Evolutionary conservation across 1,140 invertebrate genomes (phyloP), one percentile per base, ranked within the genome.

Genomic region (Drosophila lowei): DNA sequence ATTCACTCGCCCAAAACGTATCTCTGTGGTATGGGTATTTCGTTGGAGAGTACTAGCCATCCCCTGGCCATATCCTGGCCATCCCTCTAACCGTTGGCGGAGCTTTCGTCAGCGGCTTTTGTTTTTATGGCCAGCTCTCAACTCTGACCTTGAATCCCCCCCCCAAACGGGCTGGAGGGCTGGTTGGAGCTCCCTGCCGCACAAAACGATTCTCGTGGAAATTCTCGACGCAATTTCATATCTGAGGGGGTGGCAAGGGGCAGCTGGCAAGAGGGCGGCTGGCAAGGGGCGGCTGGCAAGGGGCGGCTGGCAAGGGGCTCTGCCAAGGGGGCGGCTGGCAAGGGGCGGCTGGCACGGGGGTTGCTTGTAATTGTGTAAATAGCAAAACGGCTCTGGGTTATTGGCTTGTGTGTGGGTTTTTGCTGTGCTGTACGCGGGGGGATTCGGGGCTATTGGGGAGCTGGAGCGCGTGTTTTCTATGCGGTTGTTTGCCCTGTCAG

Each of bases 331-430:
- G 8, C 8, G 11, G 4, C 0, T 23, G 21, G 21, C 21, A 21
- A 3, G 42, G 16, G 18, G 30, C 41, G 18, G 55, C 18, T 18
- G 18, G 18, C 18, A 18, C 18, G 18, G 18, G 18, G 46, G 56
- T 21, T 71, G 80, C 67, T 78, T 86, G 72, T 86, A 86, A 86
- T 86, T 86, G 83, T 78, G 83, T 88, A 88, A 86, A 83, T 84
- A 81, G 78, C 71, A 71, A 78, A 81, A 72, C 70, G 71, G 78
- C 83, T 88, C 62, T 75, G 50, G 81, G 83, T 75, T 86, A 88
- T 86, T 86, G 83, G 57, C 81, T 88, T 76, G 83, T 67, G 55
- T 60, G 54, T 50, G 65, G 28, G 54, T 44, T 34, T 65, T 18
- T 47, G 63, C 34, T 16, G 50, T 11, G 41, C 64, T 65, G 70